These are phyloP conservation scores for Andrena marginata DNA, from an alignment of 2,888 invertebrate species.

Conservation along the genomic window DNA sequence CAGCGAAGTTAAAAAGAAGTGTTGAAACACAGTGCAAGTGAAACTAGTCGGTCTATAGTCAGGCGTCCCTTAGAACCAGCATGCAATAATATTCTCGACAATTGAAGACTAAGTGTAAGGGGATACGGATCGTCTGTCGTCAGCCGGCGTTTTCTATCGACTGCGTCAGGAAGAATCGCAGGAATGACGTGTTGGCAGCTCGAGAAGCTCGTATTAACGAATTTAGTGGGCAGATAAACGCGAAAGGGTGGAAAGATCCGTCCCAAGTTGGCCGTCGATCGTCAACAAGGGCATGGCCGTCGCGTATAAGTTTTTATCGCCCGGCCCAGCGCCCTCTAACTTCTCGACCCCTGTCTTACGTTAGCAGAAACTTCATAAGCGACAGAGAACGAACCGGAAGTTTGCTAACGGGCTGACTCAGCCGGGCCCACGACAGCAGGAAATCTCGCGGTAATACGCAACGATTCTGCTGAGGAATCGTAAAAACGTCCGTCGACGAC, in stretches of 20 bases:
- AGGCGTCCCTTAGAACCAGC: neutral
- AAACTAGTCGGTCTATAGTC: neutral
- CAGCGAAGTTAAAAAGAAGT: neutral
- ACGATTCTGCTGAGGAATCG: constrained; percentile 54
- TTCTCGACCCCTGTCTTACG: constrained; percentile 42
- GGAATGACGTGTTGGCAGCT: constrained; percentile 6
- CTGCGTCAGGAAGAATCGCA: neutral
- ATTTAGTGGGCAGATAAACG: constrained; percentile 21
- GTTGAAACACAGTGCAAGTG: no score
- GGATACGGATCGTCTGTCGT: neutral
- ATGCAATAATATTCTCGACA: neutral
- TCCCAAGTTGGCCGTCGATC: constrained; percentile 28
- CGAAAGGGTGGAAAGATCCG: constrained; percentile 1
- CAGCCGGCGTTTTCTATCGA: neutral
- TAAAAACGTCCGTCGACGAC: constrained; percentile 38
- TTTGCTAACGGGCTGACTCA: constrained; percentile 64
- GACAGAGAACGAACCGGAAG: constrained; percentile 52
- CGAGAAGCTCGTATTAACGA: constrained; percentile 25
- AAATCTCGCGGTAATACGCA: constrained; percentile 54
- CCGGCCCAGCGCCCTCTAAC: constrained; percentile 22
- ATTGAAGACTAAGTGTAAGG: neutral
- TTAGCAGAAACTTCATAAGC: constrained; percentile 58
- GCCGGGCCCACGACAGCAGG: constrained; percentile 30
- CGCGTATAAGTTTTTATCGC: constrained; percentile 48
- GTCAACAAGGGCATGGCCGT: constrained; percentile 36